Conservation (phyloP, 2,888 invertebrate species). For the Eupithecia inturbata region DNA sequence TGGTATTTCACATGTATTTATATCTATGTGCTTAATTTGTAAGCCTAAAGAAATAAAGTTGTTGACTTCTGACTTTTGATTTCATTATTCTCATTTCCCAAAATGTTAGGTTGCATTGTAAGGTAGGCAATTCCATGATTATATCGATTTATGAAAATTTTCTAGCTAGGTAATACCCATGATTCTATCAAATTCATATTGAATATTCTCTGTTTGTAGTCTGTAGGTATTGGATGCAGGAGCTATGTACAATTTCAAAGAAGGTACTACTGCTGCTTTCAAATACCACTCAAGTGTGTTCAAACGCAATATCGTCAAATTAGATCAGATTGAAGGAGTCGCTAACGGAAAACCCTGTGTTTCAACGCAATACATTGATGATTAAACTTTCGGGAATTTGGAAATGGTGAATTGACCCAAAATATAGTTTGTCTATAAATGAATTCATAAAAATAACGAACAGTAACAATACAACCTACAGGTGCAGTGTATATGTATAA, state of each 20-base stretch:
- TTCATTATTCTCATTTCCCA: too few species aligned
- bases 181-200: too few species aligned
- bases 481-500: too few species aligned
- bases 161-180: too few species aligned
- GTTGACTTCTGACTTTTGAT: too few species aligned
- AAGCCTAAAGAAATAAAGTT: too few species aligned
- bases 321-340: slow-evolving; percentile 33
- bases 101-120: too few species aligned
- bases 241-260: slow-evolving; percentile 33
- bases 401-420: background rate
- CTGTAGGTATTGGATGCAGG: slow-evolving; percentile 13
- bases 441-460: background rate
- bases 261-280: slow-evolving; percentile 24
- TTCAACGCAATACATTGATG: slow-evolving; percentile 1
- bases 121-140: too few species aligned
- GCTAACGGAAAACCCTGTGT: slow-evolving; percentile 2
- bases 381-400: background rate
- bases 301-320: slow-evolving; percentile 43
- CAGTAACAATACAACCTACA: background rate
- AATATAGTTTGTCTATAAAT: background rate
- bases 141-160: too few species aligned
- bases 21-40: too few species aligned
- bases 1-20: too few species aligned
- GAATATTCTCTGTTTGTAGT: slow-evolving; percentile 20
- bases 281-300: slow-evolving; percentile 39